A percentile compares a stretch with the other conserved stretches of the same genome.
phyloP scores from a whole-genome alignment of 2,888 invertebrate species.

The Junonia oenone region DNA sequence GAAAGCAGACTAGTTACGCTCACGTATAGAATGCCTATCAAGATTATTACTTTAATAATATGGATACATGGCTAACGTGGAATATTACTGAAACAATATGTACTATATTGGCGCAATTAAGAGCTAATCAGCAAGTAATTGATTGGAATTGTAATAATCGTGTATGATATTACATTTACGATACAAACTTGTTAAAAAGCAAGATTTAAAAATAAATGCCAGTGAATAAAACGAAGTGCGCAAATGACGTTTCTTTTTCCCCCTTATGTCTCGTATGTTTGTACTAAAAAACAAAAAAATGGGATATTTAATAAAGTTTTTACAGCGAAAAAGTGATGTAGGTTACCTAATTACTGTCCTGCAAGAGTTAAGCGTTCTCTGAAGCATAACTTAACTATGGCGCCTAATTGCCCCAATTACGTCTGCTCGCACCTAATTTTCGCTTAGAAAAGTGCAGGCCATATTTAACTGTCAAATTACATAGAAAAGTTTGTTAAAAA shows the following conservation, averaged over 20 bases:
- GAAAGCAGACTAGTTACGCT: no score
- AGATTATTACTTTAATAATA: no score
- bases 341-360: conserved; percentile 18
- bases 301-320: conserved; percentile 6
- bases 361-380: conserved; percentile 3
- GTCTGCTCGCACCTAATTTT: conserved; percentile 12
- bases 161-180: neutral
- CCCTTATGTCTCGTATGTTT: neutral
- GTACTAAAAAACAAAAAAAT: neutral
- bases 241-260: neutral
- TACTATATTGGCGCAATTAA: no score
- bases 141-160: neutral
- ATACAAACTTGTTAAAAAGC: no score
- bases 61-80: no score
- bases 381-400: conserved; percentile 13
- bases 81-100: no score
- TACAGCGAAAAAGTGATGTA: conserved; percentile 12
- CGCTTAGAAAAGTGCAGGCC: conserved; percentile 18
- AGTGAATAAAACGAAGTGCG: neutral
- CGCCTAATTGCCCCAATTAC: conserved; percentile 20
- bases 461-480: conserved; percentile 19
- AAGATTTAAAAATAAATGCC: neutral
- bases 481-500: conserved; percentile 17
- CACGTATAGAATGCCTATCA: no score
- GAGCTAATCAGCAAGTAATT: no score